Percentiles rank a stretch among this genome's conserved stretches.
Conservation (phyloP, 2,888 invertebrate species). For the Megastigmus dorsalis region DNA sequence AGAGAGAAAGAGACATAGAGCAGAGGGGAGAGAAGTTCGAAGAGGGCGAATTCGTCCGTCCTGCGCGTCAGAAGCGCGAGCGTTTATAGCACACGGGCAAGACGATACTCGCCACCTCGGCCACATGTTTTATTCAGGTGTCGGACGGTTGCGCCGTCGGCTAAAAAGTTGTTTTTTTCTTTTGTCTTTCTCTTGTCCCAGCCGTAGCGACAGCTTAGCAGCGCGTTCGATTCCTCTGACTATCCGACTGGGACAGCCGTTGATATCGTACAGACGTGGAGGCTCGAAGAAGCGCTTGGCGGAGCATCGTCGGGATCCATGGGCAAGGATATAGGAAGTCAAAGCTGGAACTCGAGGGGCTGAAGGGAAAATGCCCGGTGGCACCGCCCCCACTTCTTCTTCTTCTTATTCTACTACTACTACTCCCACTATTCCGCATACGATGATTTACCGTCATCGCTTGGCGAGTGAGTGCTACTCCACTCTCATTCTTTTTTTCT, state of each 20-base stretch:
- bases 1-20: background rate
- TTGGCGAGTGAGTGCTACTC: background rate
- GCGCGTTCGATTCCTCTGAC: too few relatives aligned
- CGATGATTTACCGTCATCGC: background rate
- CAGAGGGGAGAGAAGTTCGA: too few relatives aligned
- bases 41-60: too few relatives aligned
- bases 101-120: background rate
- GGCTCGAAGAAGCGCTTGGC: too few relatives aligned
- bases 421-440: background rate
- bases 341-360: background rate
- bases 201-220: too few relatives aligned
- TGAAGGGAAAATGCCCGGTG: background rate
- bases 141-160: background rate
- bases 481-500: too few relatives aligned
- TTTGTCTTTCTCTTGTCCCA: too few relatives aligned
- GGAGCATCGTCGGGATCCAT: background rate
- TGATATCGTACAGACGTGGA: too few relatives aligned
- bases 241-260: too few relatives aligned
- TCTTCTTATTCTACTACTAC: background rate
- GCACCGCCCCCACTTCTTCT: background rate
- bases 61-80: too few relatives aligned
- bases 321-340: background rate
- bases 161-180: too few relatives aligned
- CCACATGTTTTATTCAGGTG: constrained; percentile 27
- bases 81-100: too few relatives aligned